phyloP scores from a whole-genome alignment of 2,113 vertebrate species.

The Casuarius casuarius region DNA sequence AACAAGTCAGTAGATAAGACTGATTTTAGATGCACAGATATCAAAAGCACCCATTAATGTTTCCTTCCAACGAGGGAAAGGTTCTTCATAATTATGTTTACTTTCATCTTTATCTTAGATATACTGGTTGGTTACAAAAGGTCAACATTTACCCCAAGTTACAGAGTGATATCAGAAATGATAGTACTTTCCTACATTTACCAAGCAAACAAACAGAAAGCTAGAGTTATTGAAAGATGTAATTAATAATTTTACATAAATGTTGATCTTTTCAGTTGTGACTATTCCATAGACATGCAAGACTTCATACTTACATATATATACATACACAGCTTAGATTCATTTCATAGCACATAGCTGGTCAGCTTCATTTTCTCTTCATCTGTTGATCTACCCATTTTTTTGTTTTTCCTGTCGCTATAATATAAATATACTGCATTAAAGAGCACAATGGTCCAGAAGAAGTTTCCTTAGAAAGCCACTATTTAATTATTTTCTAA shows the following conservation, averaged over 20 bases:
- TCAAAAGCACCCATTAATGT: background rate
- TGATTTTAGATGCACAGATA: background rate
- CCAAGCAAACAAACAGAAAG: background rate
- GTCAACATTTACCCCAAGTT: background rate
- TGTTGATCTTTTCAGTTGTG: background rate
- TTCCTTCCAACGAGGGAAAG: background rate
- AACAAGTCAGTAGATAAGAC: background rate
- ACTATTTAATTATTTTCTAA: background rate
- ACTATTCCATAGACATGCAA: background rate
- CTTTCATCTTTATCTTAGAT: background rate
- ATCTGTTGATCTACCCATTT: background rate
- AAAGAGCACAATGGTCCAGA: background rate
- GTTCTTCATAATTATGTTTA: background rate
- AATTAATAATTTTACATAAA: background rate
- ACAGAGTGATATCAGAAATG: background rate
- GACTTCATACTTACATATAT: background rate
- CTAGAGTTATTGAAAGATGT: background rate
- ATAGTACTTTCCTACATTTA: background rate
- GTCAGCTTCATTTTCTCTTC: background rate
- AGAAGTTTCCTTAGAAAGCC: background rate
- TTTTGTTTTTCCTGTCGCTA: rapidly evolving
- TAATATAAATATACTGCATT: background rate
- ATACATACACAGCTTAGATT: background rate
- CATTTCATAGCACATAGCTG: background rate
- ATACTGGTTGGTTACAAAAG: background rate